Evolutionary conservation across 2,888 invertebrate species (phyloP).

Genomic region (Galerucella nymphaeae): DNA sequence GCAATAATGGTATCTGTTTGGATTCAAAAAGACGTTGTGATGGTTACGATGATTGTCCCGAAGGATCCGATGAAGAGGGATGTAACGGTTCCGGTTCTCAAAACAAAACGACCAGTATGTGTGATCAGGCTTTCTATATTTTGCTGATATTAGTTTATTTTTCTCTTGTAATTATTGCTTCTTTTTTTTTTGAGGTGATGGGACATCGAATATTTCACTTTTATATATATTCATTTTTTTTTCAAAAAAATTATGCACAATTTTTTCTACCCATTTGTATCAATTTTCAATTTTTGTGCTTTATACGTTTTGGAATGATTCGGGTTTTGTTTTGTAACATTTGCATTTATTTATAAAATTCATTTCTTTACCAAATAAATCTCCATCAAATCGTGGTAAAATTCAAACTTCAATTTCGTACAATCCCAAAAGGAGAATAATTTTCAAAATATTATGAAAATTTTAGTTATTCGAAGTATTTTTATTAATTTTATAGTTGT

Average conservation of each 20-base stretch:
- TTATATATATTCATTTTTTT: neutral
- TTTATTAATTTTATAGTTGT: no score
- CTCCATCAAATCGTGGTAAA: no score
- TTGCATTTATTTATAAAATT: neutral
- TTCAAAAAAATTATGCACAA: neutral
- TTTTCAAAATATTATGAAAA: no score
- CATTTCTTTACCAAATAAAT: no score
- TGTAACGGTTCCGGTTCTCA: slow-evolving; percentile 57
- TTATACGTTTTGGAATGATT: neutral
- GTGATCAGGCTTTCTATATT: slow-evolving; percentile 6
- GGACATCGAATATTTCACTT: neutral
- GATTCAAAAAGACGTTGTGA: slow-evolving; percentile 64
- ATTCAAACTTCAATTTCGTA: no score
- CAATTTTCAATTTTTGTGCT: neutral
- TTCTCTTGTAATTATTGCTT: neutral
- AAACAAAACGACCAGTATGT: slow-evolving; percentile 30
- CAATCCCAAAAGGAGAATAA: no score
- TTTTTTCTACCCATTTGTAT: no score
- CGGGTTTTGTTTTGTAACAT: neutral
- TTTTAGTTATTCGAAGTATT: no score
- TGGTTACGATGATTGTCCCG: slow-evolving; percentile 67
- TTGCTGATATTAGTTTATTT: neutral
- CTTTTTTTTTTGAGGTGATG: neutral
- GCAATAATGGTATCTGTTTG: slow-evolving; percentile 66
- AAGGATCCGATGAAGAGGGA: slow-evolving; percentile 70